phyloP scores from a whole-genome alignment of 2,113 vertebrate species.

The Columba livia region DNA sequence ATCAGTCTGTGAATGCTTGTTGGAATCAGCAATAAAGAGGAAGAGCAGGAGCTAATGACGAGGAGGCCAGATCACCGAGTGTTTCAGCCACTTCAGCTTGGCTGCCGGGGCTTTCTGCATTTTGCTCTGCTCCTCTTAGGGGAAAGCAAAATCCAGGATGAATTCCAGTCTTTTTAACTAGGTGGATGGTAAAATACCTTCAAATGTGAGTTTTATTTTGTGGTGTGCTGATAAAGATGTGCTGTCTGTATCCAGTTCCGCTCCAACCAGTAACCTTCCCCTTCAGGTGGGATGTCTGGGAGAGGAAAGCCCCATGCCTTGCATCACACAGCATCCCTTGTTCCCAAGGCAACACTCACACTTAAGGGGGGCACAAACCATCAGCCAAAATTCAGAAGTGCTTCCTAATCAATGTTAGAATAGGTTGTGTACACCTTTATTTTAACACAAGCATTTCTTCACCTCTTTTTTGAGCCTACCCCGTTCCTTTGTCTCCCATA shows the following conservation, averaged over 20 bases:
- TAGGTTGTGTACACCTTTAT: neutral
- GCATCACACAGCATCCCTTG: rapidly evolving
- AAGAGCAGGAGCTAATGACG: neutral
- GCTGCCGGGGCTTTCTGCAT: neutral
- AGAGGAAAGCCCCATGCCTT: neutral
- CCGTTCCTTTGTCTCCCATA: neutral
- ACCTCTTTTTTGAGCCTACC: neutral
- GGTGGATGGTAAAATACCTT: neutral
- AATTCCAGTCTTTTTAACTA: neutral
- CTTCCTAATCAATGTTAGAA: neutral
- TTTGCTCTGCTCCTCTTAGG: neutral
- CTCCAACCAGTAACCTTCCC: neutral
- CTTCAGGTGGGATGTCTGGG: neutral
- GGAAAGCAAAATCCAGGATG: neutral
- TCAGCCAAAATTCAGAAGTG: neutral
- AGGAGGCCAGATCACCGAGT: neutral
- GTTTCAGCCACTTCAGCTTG: neutral
- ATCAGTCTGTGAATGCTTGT: neutral
- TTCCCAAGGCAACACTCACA: neutral
- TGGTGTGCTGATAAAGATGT: neutral
- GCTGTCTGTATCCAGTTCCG: neutral
- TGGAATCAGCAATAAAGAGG: neutral
- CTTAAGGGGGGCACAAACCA: neutral
- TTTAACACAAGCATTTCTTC: neutral
- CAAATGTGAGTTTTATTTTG: neutral